Percentiles rank a stretch among this genome's conserved stretches.
Evolutionary conservation across 2,113 vertebrate species (phyloP).

Genomic region (Hippocampus zosterae): DNA sequence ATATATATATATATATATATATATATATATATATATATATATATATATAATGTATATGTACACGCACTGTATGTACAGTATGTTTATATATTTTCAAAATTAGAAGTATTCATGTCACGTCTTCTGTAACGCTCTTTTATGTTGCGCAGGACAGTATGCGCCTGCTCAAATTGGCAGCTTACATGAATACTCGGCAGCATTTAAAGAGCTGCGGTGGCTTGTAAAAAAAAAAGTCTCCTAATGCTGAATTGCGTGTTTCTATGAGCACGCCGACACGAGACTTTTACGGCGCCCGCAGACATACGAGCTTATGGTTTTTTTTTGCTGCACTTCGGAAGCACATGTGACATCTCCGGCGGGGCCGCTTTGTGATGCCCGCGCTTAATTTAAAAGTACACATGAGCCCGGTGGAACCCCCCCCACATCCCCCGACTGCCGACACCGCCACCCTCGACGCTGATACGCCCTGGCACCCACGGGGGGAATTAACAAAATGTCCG

Average conservation of each 20-base stretch:
- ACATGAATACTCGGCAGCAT: not conserved
- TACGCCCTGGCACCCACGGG: slow-evolving; percentile 45
- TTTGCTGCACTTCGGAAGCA: slow-evolving; percentile 20
- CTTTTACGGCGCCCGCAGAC: slow-evolving; percentile 22
- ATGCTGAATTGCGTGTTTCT: not conserved
- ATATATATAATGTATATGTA: no score
- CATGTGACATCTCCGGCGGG: slow-evolving; percentile 34
- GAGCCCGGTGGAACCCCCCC: slow-evolving; percentile 46
- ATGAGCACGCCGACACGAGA: not conserved
- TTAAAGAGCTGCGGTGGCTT: not conserved
- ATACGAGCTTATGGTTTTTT: slow-evolving; percentile 47
- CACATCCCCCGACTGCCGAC: not conserved
- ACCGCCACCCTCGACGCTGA: slow-evolving; percentile 46
- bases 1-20: no score
- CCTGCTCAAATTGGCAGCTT: not conserved
- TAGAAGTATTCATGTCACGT: not conserved
- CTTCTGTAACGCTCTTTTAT: not conserved
- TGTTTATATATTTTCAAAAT: not conserved
- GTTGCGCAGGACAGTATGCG: not conserved
- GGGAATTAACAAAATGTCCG: slow-evolving; percentile 37
- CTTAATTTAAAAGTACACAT: slow-evolving; percentile 61
- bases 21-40: no score
- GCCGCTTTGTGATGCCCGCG: slow-evolving; percentile 8
- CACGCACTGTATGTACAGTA: no score
- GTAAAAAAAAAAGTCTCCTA: not conserved